phyloP scores from a whole-genome alignment of 2,888 invertebrate species.

The Drosophila setosimentum region DNA sequence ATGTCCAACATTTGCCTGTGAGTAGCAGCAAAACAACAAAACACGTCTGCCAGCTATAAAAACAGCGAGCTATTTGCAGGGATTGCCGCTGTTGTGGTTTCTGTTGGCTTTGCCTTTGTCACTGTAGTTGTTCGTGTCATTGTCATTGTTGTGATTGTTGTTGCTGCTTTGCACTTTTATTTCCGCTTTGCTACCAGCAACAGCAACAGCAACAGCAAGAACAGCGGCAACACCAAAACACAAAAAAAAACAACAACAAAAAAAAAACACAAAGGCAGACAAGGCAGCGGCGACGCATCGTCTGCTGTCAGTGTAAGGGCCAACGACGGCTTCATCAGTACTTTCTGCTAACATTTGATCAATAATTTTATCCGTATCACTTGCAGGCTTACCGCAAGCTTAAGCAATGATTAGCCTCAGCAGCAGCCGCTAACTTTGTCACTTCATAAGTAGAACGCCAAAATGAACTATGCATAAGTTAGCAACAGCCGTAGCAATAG shows the following conservation, averaged over 20 bases:
- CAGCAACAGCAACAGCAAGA: constrained; percentile 7
- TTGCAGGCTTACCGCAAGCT: constrained; percentile 37
- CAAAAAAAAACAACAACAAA: constrained; percentile 5
- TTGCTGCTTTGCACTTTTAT: constrained; percentile 69
- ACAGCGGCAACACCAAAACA: constrained; percentile 3
- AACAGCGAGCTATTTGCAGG: constrained; percentile 60
- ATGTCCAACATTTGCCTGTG: constrained; percentile 72
- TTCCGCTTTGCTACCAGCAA: constrained; percentile 57
- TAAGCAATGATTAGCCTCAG: constrained; percentile 13
- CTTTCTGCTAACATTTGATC: constrained; percentile 59
- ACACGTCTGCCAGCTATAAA: constrained; percentile 38
- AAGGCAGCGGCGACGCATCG: constrained; percentile 63
- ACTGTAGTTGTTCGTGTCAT: constrained; percentile 2
- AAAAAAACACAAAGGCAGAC: constrained; percentile 8
- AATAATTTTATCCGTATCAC: constrained; percentile 71
- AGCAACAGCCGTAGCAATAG: constrained; percentile 31
- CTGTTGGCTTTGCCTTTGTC: constrained; percentile 30
- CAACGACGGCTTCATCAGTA: constrained; percentile 20
- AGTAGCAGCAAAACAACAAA: constrained; percentile 43
- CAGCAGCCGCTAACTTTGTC: constrained; percentile 34
- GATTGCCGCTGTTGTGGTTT: constrained; percentile 68
- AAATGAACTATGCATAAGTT: constrained; percentile 66
- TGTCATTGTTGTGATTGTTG: constrained; percentile 19
- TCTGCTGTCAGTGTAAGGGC: constrained; percentile 48
- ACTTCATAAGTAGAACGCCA: constrained; percentile 51